Base-by-base conservation (phyloP, 2,888 invertebrate genomes). In the Hetaerina titia region DNA sequence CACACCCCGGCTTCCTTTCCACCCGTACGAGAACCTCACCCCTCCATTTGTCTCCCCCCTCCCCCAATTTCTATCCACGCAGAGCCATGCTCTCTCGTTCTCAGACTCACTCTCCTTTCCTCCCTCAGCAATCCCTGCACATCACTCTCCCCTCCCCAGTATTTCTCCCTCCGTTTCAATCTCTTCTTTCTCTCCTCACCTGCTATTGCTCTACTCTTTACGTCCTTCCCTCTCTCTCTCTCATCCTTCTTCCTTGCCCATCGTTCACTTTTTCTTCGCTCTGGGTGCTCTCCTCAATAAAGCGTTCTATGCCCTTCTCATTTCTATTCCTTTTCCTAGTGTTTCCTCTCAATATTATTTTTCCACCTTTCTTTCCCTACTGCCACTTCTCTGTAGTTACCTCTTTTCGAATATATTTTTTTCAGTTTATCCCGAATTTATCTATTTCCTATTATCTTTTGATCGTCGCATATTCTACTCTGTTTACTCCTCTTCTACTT, bases 81-180 rank as follows among this genome's bases (percentile, higher is more conserved):
- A 81, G 22, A 69, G 31, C 31, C 81, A 25, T 31, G 81, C 81
- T 31, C 81, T 13, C 81, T 31, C 25, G 13, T 25, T 81, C 81
- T 25, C 31, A 25, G 69, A 8, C 81, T 31, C 60, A 0, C 17
- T 60, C 17, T 60, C 60, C 60, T 60, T 60, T 17, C 60, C 60
- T 60, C 60, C 13, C 60, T 15, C 6, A 17, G 81, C 81, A 81
- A 31, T 81, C 81, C 25, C 81, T 11, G 31, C 81, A 31, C 81
- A 81, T 81, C 81, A 81, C 81, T 81, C 57, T 74, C 92, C 90
- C 90, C 25, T 25, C 90, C 90, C n/a, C 63, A 22, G n/a, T 25
- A 25, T 60, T 22, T 69, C 69, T 22, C 7, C n/a, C 69, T 22
- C 69, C 69, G 31, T 31, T 90, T 64, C 90, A 90, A 64, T 45